These are phyloP conservation scores for Neoitamus cyanurus DNA, from an alignment of 2,888 invertebrate species.

Conservation along the genomic window DNA sequence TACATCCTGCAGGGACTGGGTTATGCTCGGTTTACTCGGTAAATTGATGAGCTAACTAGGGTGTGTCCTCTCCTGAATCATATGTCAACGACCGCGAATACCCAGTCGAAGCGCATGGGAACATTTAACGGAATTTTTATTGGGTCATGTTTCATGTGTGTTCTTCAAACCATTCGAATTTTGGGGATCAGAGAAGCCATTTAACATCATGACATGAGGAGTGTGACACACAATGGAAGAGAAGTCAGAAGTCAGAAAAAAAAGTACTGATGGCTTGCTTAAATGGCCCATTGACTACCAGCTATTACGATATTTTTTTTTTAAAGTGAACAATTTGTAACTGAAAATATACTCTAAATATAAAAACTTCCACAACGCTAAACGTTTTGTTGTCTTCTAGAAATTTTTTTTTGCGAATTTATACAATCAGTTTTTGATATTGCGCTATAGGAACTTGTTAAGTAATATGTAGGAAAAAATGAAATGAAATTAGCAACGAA, in stretches of 20 bases:
- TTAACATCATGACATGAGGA: too few species aligned
- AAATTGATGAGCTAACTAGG: constrained; percentile 32
- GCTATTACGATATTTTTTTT: too few species aligned
- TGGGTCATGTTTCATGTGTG: not conserved
- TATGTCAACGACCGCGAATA: constrained; percentile 13
- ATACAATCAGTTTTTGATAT: too few species aligned
- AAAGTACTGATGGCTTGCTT: not conserved
- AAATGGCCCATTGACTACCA: not conserved
- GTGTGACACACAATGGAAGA: not conserved
- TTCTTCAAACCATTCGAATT: not conserved
- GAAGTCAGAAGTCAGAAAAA: not conserved
- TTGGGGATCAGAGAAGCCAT: not conserved
- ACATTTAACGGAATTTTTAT: not conserved
- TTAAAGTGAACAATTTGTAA: too few species aligned
- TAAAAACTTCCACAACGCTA: too few species aligned
- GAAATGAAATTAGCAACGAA: too few species aligned
- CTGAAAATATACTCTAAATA: too few species aligned
- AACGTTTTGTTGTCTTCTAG: too few species aligned
- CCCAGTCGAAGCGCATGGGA: not conserved
- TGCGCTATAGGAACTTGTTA: too few species aligned
- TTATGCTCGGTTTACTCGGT: not conserved
- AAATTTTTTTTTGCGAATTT: too few species aligned
- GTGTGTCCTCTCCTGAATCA: not conserved
- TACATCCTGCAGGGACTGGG: not conserved
- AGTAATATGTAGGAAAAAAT: too few species aligned